Evolutionary conservation across 2,113 vertebrate species (phyloP), one percentile per base, ranked within the genome.

Genomic region (Mirounga angustirostris): DNA sequence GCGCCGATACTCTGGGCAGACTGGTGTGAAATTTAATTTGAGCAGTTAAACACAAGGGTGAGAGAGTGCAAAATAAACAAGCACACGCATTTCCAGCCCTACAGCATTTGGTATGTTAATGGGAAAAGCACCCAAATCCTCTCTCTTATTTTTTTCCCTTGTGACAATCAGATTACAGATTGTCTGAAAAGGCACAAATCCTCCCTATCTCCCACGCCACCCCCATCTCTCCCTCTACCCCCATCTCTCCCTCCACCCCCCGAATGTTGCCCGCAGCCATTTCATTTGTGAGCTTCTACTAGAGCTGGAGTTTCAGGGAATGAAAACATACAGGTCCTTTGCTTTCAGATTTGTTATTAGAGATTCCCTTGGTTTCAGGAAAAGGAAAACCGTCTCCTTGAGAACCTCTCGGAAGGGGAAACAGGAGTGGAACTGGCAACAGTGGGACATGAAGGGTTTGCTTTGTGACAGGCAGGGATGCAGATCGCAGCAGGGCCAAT

Each of bases 21-120:
- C 97, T 97, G 97, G 98, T 98, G 98, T 98, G 98, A 98, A 98
- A 98, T 98, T 98, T 98, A 98, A 98, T 98, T 98, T 98, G 97
- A 98, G 98, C 98, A 98, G 97, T 97, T 98, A 98, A 97, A 97
- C 97, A 97, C 96, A 91, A 98, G 98, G 98, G 97, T 96, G 97
- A 98, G 98, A 95, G 97, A 96, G 98, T 96, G 97, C 97, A 98
- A 84, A 97, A 76, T 95, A 98, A 97, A 98, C 97, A 98, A 93
- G 88, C 85, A 33, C 92, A 91, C 58, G 30, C 92, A 95, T 94
- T 97, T 96, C 92, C 96, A 98, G 97, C 94, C 96, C 92, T 83
- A 15, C 92, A 97, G 85, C 98, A 96, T 93, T 96, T 96, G 97
- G 92, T 92, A 21, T 93, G 94, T 95, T 88, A 83, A 59, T 6